Conservation (phyloP, 2,113 vertebrate species). For the Ageneiosus marmoratus region DNA sequence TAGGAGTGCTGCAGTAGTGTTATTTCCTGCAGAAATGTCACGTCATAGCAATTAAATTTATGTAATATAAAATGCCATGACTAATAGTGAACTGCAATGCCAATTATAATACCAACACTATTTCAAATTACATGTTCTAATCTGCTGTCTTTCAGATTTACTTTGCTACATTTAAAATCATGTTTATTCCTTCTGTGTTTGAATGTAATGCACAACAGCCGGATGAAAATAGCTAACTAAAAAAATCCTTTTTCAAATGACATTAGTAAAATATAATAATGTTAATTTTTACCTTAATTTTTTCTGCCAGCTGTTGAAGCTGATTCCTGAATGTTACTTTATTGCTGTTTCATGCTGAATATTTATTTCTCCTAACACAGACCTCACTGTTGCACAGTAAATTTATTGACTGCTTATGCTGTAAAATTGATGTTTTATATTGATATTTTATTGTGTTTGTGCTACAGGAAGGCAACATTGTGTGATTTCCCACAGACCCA, state of each 20-base stretch:
- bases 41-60: not conserved
- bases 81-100: not conserved
- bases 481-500: conserved; percentile 25
- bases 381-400: conserved; percentile 6
- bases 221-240: not conserved
- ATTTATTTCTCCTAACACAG: conserved; percentile 4
- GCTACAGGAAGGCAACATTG: conserved; percentile 56
- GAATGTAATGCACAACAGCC: not conserved
- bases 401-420: conserved; percentile 40
- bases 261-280: not conserved
- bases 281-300: too few relatives aligned
- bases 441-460: conserved; percentile 30
- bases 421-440: conserved; percentile 18
- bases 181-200: not conserved
- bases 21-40: not conserved
- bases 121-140: not conserved
- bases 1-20: not conserved
- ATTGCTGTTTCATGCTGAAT: not conserved
- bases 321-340: not conserved
- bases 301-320: not conserved
- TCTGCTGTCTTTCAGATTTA: not conserved
- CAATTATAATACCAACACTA: not conserved
- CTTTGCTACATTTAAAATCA: not conserved
- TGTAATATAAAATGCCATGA: not conserved
- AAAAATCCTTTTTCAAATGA: not conserved